Evolutionary conservation across 2,113 vertebrate species (phyloP).

Genomic region (Bufo gargarizans): DNA sequence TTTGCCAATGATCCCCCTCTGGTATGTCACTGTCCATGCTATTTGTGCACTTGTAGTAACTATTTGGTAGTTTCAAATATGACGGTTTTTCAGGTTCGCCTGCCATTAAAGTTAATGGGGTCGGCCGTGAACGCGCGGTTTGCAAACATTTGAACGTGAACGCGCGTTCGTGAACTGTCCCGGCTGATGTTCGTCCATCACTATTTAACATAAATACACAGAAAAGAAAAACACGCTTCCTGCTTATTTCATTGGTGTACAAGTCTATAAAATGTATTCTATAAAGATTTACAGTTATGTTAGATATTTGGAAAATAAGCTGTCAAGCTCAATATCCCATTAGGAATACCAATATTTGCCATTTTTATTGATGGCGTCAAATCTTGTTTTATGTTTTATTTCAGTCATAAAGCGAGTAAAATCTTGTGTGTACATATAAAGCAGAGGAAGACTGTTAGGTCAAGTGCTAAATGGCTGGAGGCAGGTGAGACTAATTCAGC

Average conservation of each 20-base stretch:
- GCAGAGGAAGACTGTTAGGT: slow-evolving; percentile 50
- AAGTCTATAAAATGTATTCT: not conserved
- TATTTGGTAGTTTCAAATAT: too few relatives aligned
- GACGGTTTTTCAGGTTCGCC: too few relatives aligned
- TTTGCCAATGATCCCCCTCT: too few relatives aligned
- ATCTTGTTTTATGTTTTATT: slow-evolving; percentile 46
- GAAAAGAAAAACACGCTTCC: not conserved
- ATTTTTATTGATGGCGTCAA: slow-evolving; percentile 49
- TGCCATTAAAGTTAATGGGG: too few relatives aligned
- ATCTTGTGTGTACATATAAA: slow-evolving; percentile 53
- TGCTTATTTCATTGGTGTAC: not conserved
- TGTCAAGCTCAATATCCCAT: slow-evolving; percentile 32
- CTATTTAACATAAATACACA: not conserved
- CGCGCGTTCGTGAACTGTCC: too few relatives aligned
- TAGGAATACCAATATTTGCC: slow-evolving; percentile 41
- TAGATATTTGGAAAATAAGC: slow-evolving; percentile 37
- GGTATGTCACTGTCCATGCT: too few relatives aligned
- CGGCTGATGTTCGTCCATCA: too few relatives aligned
- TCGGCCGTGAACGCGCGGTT: too few relatives aligned
- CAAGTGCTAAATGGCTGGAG: slow-evolving; percentile 55
- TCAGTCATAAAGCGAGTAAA: slow-evolving; percentile 48
- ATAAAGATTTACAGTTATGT: slow-evolving; percentile 28
- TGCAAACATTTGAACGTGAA: too few relatives aligned
- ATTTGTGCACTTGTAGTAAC: too few relatives aligned
- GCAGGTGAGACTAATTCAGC: slow-evolving; percentile 54